A percentile compares a stretch with the other conserved stretches of the same genome.
phyloP scores from a whole-genome alignment of 2,888 invertebrate genomes.

The Sthenelais limicola region DNA sequence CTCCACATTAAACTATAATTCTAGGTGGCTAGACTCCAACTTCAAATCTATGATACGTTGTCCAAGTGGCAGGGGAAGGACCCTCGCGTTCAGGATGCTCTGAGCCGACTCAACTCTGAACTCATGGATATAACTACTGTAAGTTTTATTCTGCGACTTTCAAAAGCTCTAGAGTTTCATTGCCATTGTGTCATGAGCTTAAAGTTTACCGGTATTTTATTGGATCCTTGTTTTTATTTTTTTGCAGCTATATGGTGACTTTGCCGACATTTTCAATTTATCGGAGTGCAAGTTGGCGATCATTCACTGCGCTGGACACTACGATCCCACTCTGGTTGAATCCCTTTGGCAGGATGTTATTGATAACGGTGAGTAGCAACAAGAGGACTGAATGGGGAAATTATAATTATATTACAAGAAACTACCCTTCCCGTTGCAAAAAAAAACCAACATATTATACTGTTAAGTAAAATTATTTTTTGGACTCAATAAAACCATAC shows the following conservation, averaged over 20 bases:
- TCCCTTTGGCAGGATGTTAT: conserved; percentile 91
- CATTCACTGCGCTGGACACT: conserved; percentile 93
- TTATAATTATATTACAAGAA: too few relatives aligned
- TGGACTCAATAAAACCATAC: too few relatives aligned
- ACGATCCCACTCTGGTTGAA: conserved; percentile 89
- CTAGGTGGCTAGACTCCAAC: conserved; percentile 73
- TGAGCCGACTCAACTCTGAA: conserved; percentile 83
- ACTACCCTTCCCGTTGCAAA: too few relatives aligned
- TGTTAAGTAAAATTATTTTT: too few relatives aligned
- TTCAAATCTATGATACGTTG: conserved; percentile 80
- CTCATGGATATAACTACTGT: conserved; percentile 91
- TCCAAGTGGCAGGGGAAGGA: conserved; percentile 73
- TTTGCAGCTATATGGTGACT: conserved; percentile 86
- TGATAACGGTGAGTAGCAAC: conserved; percentile 71
- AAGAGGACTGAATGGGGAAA: background rate
- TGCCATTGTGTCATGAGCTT: conserved; percentile 91
- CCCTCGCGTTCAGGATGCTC: conserved; percentile 74
- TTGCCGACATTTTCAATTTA: conserved; percentile 90
- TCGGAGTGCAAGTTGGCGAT: conserved; percentile 96
- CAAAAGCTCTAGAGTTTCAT: conserved; percentile 88
- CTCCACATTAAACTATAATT: too few relatives aligned
- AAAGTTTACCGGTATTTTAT: too few relatives aligned
- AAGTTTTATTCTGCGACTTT: conserved; percentile 49
- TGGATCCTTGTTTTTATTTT: conserved; percentile 16
- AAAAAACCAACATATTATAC: too few relatives aligned